phyloP scores from a whole-genome alignment of 2,888 invertebrate genomes.

The Heliconius erato region DNA sequence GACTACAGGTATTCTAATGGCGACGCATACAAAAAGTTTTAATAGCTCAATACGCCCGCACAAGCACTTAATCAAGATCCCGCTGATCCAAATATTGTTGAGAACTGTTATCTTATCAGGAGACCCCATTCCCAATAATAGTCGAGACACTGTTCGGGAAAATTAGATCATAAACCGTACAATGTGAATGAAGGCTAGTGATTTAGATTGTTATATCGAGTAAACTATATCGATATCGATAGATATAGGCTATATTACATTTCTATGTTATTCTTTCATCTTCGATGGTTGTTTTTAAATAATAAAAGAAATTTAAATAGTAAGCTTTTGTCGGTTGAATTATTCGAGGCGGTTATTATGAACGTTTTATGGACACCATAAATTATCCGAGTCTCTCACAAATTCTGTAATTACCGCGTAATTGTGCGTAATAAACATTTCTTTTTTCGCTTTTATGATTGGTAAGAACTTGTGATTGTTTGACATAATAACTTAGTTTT shows the following conservation, averaged over 20 bases:
- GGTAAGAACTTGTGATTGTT: slow-evolving; percentile 2
- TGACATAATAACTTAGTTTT: not conserved
- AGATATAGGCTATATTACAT: slow-evolving; percentile 55
- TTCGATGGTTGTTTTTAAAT: slow-evolving; percentile 30
- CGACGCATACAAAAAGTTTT: slow-evolving; percentile 37
- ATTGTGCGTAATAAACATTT: slow-evolving; percentile 23
- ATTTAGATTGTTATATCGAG: slow-evolving; percentile 56
- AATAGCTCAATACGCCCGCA: slow-evolving; percentile 38
- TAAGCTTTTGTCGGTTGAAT: slow-evolving; percentile 30
- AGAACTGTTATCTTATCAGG: slow-evolving; percentile 69
- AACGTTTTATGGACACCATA: slow-evolving; percentile 36
- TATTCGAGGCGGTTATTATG: slow-evolving; percentile 29
- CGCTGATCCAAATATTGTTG: slow-evolving; percentile 39
- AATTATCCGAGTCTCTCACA: slow-evolving; percentile 26
- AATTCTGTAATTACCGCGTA: slow-evolving; percentile 36
- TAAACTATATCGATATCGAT: slow-evolving; percentile 37
- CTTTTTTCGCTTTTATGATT: slow-evolving; percentile 4
- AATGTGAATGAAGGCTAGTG: slow-evolving; percentile 68
- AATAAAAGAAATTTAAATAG: slow-evolving; percentile 36
- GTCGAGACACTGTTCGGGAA: slow-evolving; percentile 61
- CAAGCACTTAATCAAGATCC: slow-evolving; percentile 39
- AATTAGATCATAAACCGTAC: slow-evolving; percentile 60
- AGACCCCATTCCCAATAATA: slow-evolving; percentile 65
- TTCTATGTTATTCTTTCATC: slow-evolving; percentile 4
- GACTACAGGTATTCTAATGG: not conserved